These are phyloP conservation scores for Timema podura DNA, from an alignment of 2,888 invertebrate species.

Conservation along the genomic window DNA sequence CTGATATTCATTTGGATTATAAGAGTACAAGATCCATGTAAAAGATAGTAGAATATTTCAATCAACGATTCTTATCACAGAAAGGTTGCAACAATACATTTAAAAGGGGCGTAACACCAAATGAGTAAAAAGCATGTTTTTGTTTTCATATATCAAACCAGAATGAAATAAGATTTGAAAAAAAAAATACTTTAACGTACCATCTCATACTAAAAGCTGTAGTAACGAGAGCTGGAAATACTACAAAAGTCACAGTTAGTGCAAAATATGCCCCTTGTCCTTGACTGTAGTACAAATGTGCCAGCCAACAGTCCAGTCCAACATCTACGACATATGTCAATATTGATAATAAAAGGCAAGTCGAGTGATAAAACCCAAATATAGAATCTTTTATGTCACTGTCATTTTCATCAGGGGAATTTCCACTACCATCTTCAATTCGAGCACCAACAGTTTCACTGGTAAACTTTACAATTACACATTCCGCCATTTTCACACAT, in stretches of 20 bases:
- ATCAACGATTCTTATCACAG: no score
- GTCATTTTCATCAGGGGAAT: constrained; percentile 21
- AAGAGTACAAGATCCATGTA: no score
- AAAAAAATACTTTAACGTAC: constrained; percentile 40
- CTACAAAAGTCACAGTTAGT: constrained; percentile 49
- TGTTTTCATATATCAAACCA: neutral
- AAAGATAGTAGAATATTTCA: no score
- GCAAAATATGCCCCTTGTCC: constrained; percentile 48
- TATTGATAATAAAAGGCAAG: constrained; percentile 47
- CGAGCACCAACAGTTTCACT: constrained; percentile 44
- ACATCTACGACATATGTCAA: constrained; percentile 47
- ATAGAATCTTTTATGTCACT: constrained; percentile 17
- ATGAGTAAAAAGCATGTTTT: no score
- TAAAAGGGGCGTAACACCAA: no score
- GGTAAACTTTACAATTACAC: constrained; percentile 47
- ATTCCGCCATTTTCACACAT: constrained; percentile 43
- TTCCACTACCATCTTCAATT: constrained; percentile 39
- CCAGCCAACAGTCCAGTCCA: constrained; percentile 43
- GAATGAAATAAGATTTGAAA: neutral
- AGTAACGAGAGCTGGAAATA: constrained; percentile 50
- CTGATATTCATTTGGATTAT: no score
- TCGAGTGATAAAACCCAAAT: constrained; percentile 39
- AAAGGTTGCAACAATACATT: no score
- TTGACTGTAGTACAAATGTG: constrained; percentile 45
- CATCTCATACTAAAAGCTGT: constrained; percentile 51